Evolutionary conservation across 2,113 vertebrate species (phyloP).

Genomic region (Gambusia holbrooki): DNA sequence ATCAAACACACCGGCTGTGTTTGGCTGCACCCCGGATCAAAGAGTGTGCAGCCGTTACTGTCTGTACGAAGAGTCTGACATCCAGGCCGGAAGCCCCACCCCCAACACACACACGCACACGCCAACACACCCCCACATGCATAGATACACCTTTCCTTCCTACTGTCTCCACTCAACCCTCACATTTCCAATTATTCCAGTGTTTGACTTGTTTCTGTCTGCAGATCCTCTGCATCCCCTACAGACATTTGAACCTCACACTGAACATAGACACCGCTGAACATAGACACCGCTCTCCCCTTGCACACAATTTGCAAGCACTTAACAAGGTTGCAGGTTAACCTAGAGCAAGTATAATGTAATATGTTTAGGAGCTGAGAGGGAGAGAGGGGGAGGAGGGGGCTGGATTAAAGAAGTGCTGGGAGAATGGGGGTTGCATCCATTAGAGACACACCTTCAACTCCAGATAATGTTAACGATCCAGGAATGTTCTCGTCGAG

Average conservation of each 20-base stretch:
- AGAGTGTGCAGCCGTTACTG: slow-evolving; percentile 52
- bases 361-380: slow-evolving; percentile 32
- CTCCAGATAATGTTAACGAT: slow-evolving; percentile 41
- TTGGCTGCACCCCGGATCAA: slow-evolving; percentile 62
- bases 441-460: slow-evolving; percentile 46
- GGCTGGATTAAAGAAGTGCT: slow-evolving; percentile 22
- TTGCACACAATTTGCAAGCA: slow-evolving; percentile 21
- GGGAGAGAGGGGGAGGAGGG: slow-evolving; percentile 27
- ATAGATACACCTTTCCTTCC: slow-evolving; percentile 4
- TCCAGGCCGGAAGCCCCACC: slow-evolving; percentile 41
- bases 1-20: slow-evolving; percentile 59
- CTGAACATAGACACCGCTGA: no score
- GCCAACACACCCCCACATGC: no score
- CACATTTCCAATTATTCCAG: slow-evolving; percentile 1
- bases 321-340: slow-evolving; percentile 61
- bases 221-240: not conserved
- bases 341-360: slow-evolving; percentile 66
- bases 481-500: slow-evolving; percentile 30
- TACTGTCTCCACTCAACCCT: not conserved
- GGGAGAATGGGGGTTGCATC: slow-evolving; percentile 23
- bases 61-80: slow-evolving; percentile 56
- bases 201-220: slow-evolving; percentile 1
- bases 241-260: not conserved
- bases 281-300: not conserved
- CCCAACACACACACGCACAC: slow-evolving; percentile 16